Evolutionary conservation across 2,888 invertebrate species (phyloP), one percentile per base, ranked within the genome.

Genomic region (Nipponacmea schrenckii): DNA sequence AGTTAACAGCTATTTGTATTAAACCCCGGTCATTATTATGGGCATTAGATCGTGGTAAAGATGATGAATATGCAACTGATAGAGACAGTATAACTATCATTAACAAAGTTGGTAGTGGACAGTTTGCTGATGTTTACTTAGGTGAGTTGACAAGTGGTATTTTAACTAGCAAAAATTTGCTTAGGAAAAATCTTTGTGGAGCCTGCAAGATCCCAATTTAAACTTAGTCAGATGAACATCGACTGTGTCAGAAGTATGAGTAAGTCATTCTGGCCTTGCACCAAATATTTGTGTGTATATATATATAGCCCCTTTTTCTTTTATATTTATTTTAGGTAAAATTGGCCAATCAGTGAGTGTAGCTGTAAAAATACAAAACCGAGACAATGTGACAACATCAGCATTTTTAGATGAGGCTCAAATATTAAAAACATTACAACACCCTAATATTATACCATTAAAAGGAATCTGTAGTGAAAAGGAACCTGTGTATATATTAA

Each of bases 291-390:
- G 2, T 31, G 31, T 4, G 4, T 31, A 31, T 31, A 4, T 39
- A 1, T 39, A 39, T 1, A 39, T 5, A 39, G 39, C 39, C 1
- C 39, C 10, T 8, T 7, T 39, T 39, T 5, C 10, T 39, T 1
- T 39, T 39, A 10, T 31, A 5, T 3, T 31, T 31, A 39, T 76
- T 79, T 68, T 80, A 90, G 92, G 91, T 24, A 96, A 96, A 88
- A 98, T 97, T 97, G 86, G 96, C 83, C 95, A 96, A 87, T 94
- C 94, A 85, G 96, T 94, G 79, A 98, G 98, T 91, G 98, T 99
- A 71, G 98, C 98, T 44, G 96, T 99, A n/a, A 99, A 99, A 90
- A 98, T 97, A 3, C 91, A 98, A 67, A 93, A 97, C 81, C 94
- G 96, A 84, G 84, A 82, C 66, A 97, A 97, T 77, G 96, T 96